Base-by-base conservation (phyloP, 2,797 vertebrate species). In the Crenuchus spilurus region DNA sequence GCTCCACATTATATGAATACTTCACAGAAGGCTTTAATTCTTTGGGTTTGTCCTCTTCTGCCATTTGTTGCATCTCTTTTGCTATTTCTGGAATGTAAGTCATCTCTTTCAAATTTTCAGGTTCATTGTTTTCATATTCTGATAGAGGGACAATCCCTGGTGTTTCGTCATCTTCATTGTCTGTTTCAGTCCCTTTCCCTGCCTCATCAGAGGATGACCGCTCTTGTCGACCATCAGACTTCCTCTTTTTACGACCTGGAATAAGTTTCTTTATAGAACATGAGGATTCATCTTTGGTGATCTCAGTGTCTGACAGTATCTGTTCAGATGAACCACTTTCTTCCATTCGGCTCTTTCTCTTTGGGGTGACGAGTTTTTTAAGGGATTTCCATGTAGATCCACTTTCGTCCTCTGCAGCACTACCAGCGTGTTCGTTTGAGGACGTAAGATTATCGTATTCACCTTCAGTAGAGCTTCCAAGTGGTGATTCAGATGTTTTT, bases 321-420 rank as follows among this genome's bases (percentile, higher is more conserved):
- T 86, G 91, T 10, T 96, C 94, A 30, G 76, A 76, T 6, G 88
- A 80, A 73, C 76, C 84, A 0, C 10, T 80, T 72, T 95, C 95
- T 55, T 95, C 96, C 70, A 88, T 84, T 79, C 90, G 97, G 2
- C 84, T 84, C 79, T 94, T 98, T 79, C 92, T 95, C 72, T 96
- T 94, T 0, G 95, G 90, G 18, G 95, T 97, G 64, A 98, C 94
- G 64, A 98, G 85, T 70, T 93, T 93, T 91, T 98, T 99, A 75
- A 99, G 92, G 0, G 94, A 95, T 77, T 94, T 94, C 97, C 97
- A 99, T 2, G 95, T 95, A 65, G 95, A 98, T 46, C 91, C 92
- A 3, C 91, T 93, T 26, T 98, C 95, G 10, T 85, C 90, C 63
- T 97, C 96, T 0, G 91, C 87, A 26, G 92, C 91, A 84, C 93